Evolutionary conservation across 2,888 invertebrate genomes (phyloP), one percentile per base, ranked within the genome.

Genomic region (Hymenopus coronatus): DNA sequence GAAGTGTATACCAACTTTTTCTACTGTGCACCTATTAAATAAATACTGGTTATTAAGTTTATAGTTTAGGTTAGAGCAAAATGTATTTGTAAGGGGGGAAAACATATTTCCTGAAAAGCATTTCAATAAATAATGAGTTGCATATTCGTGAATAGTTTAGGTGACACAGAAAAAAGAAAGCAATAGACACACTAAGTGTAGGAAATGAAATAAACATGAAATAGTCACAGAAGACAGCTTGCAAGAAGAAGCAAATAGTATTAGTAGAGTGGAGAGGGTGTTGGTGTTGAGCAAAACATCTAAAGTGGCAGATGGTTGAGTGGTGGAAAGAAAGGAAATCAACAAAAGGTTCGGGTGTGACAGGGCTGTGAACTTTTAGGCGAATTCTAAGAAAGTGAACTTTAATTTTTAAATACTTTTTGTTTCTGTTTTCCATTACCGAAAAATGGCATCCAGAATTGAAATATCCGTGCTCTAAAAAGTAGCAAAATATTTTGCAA

Each of bases 201-300:
- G 83, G 85, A 85, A 85, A 84, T n/a, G n/a, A 88, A 84, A 84
- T 40, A 89, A 46, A 89, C 28, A 84, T 28, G 27, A 83, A 33
- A 85, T 54, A 85, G 20, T 33, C 28, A 88, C 28, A 87, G 87
- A 86, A 90, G 89, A 90, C 89, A 90, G 90, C 84, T 90, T 90
- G 86, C 88, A 89, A 90, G 90, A 90, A 90, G 90, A 89, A 82
- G 28, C 81, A 82, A 85, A 28, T 20, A 86, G 86, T 81, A 86
- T n/a, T 81, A 86, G 81, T 86, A 86, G 28, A 86, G 86, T 86
- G 81, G 15, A 86, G 28, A 40, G 82, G 85, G 82, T 46, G 86
- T n/a, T 83, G n/a, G 70, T 88, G 84, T 46, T 85, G 28, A 84
- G 84, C 54, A 88, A 70, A 86, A 54, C 20, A 54, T 83, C 84